phyloP scores from a whole-genome alignment of 2,113 vertebrate species.

The Anhinga rufa region DNA sequence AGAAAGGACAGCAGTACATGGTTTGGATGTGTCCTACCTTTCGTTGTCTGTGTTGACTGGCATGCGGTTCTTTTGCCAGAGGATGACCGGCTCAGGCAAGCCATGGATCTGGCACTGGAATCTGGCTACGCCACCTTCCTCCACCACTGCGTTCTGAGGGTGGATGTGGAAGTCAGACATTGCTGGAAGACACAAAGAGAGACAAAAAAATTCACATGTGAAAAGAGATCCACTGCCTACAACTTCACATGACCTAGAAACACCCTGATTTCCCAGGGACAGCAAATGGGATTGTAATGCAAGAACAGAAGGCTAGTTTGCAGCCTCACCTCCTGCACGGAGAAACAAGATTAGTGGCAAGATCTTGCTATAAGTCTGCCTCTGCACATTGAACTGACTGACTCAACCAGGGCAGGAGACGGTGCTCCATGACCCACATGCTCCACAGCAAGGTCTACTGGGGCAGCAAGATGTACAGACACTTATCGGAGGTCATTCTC shows the following conservation, averaged over 20 bases:
- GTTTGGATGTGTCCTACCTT: slow-evolving; percentile 74
- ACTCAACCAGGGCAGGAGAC: not conserved
- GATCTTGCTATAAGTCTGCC: not conserved
- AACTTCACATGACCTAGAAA: not conserved
- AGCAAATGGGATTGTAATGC: not conserved
- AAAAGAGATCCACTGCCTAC: not conserved
- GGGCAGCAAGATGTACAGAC: rapidly evolving
- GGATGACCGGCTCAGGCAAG: slow-evolving; percentile 91
- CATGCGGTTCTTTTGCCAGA: slow-evolving; percentile 90
- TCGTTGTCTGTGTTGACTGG: slow-evolving; percentile 85
- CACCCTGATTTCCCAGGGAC: not conserved
- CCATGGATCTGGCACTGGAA: slow-evolving; percentile 98
- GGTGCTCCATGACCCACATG: not conserved
- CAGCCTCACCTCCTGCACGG: not conserved
- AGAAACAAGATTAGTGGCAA: not conserved
- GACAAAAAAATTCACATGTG: not conserved
- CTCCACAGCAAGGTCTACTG: not conserved
- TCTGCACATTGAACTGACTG: not conserved
- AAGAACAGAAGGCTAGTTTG: not conserved
- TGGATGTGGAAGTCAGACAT: slow-evolving; percentile 96
- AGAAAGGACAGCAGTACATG: not conserved
- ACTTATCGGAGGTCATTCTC: not conserved
- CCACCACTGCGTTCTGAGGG: slow-evolving; percentile 83
- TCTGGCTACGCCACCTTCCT: slow-evolving; percentile 87
- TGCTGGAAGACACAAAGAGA: slow-evolving; percentile 68